Conservation (phyloP, 2,113 vertebrate genomes). For the Lamprotornis superbus region DNA sequence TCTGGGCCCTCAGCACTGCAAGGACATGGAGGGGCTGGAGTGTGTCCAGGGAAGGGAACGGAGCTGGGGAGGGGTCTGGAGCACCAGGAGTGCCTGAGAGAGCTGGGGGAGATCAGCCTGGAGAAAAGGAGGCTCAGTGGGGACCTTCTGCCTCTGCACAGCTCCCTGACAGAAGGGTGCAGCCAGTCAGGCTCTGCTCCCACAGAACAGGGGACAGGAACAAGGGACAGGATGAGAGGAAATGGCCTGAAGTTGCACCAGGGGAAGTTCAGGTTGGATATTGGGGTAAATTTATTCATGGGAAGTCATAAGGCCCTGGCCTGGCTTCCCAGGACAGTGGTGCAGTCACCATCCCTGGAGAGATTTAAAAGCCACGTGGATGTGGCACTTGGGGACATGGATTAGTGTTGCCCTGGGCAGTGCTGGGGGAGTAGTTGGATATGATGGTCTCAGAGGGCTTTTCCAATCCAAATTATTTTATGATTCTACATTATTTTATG, state of each 20-base stretch:
- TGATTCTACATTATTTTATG: neutral
- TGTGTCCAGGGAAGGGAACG: fast-evolving
- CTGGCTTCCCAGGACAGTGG: neutral
- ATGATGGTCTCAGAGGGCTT: neutral
- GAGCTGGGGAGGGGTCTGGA: neutral
- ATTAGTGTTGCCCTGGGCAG: neutral
- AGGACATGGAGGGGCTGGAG: neutral
- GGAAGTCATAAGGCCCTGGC: neutral
- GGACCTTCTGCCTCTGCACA: neutral
- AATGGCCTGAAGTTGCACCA: neutral
- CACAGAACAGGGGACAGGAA: neutral
- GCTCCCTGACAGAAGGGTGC: neutral
- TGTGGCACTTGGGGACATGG: neutral
- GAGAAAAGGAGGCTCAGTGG: neutral
- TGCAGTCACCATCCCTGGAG: neutral
- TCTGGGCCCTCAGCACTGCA: neutral
- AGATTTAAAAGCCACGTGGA: neutral
- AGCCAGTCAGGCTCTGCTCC: neutral
- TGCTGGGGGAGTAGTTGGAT: neutral
- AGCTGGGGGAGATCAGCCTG: neutral
- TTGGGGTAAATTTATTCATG: neutral
- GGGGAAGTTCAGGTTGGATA: neutral
- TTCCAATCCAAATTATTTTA: neutral
- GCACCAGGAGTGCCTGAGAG: neutral
- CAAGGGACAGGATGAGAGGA: neutral